Percentiles rank a stretch among this genome's conserved stretches.
Conservation (phyloP, 2,797 vertebrate genomes). For the Eospalax fontanierii region DNA sequence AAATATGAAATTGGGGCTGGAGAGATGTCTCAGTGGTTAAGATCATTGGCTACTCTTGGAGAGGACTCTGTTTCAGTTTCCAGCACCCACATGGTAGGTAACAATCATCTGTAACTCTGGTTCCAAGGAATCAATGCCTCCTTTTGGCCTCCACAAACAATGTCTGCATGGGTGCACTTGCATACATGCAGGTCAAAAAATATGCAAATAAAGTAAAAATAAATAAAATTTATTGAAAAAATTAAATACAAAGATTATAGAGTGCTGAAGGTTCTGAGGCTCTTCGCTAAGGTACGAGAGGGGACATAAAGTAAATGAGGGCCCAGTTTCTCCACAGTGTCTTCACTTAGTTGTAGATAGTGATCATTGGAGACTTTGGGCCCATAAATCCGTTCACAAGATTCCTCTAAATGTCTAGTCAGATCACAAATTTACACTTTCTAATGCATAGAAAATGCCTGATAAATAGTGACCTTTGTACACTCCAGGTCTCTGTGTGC, state of each 20-base stretch:
- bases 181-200: too few species aligned
- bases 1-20: too few species aligned
- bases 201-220: background rate
- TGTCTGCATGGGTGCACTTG: too few species aligned
- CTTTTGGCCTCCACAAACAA: too few species aligned
- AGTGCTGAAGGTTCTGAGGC: background rate
- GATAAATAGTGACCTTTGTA: slow-evolving; percentile 6
- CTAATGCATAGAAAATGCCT: background rate
- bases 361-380: background rate
- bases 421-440: background rate
- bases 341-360: slow-evolving; percentile 7
- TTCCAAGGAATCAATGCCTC: too few species aligned
- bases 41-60: too few species aligned
- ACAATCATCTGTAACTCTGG: too few species aligned
- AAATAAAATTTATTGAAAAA: background rate
- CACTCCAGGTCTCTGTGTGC: slow-evolving; percentile 1
- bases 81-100: too few species aligned
- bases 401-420: slow-evolving; percentile 9
- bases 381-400: background rate
- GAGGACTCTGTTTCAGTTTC: too few species aligned
- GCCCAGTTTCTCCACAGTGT: background rate
- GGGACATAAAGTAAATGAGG: background rate
- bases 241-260: background rate
- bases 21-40: too few species aligned
- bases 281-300: background rate